Base-by-base conservation (phyloP, 2,113 vertebrate species). In the Galeopterus variegatus region DNA sequence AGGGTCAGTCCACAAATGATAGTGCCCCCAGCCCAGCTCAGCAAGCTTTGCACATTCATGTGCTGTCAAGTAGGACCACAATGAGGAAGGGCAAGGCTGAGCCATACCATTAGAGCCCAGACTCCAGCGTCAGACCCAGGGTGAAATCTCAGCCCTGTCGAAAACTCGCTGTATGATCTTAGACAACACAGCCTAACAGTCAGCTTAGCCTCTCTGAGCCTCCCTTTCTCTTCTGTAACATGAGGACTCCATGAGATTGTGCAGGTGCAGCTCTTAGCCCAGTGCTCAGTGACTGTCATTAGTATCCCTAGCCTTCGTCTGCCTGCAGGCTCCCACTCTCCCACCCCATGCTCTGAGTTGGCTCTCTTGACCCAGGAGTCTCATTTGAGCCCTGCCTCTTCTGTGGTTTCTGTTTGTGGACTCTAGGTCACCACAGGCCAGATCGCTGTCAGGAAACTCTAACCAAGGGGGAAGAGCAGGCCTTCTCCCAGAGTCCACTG, bases 241-340 rank as follows among this genome's bases (percentile, higher is more conserved):
- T 19, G 62, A 91, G 31, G 77, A 26, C 36, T n/a, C 23, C 5
- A 17, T 67, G 72, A 72, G 67, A 24, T 2, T 15, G n/a, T 8
- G 0, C 45, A 58, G 70, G 31, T 13, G 15, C 12, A 7, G 45
- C 33, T 67, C 41, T 52, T n/a, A 45, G 77, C 70, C 58, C 77
- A 18, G 73, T 28, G 54, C 88, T 54, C 62, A 23, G 0, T 17
- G 65, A 14, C 76, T 2, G 0, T 33, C 4, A 11, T 81, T 31
- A 2, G 14, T 0, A 0, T 56, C 36, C 64, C 64, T 18, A 21
- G 45, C 54, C 8, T 28, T 52, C 0, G 0, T 54, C 54, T 26
- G 15, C 62, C 54, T 12, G 19, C 21, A 58, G 62, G 79, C 60
- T 50, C 48, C 48, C 0, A 0, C 13, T 13, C 62, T 72, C 56